phyloP scores from a whole-genome alignment of 2,113 vertebrate species.

The Amphiprion ocellaris region DNA sequence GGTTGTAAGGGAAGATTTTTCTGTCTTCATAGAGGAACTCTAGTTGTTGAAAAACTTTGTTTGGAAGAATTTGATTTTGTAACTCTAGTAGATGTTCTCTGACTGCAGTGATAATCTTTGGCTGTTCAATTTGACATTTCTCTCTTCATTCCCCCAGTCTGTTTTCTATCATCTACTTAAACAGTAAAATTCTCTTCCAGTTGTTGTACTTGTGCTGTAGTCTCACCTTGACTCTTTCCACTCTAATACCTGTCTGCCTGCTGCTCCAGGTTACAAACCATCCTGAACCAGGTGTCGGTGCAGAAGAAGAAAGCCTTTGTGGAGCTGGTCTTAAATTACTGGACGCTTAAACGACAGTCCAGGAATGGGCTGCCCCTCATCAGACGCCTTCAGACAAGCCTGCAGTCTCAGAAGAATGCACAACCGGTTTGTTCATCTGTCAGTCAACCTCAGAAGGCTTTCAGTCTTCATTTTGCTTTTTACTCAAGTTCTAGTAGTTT shows the following conservation, averaged over 20 bases:
- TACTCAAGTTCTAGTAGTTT: slow-evolving; percentile 4
- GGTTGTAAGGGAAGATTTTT: neutral
- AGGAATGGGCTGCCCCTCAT: slow-evolving; percentile 94
- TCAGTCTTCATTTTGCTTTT: slow-evolving; percentile 41
- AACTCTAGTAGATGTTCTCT: no score
- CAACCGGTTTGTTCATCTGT: slow-evolving; percentile 88
- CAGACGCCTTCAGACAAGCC: slow-evolving; percentile 92
- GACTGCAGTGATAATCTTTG: no score
- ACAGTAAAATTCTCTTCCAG: neutral
- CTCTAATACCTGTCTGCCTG: neutral
- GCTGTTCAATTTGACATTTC: neutral
- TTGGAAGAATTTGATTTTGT: neutral
- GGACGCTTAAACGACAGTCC: slow-evolving; percentile 95
- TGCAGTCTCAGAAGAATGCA: slow-evolving; percentile 90
- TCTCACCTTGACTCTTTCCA: neutral
- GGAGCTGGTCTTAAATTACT: slow-evolving; percentile 95
- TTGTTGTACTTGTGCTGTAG: neutral
- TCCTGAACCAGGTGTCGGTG: slow-evolving; percentile 96
- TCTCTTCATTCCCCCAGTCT: neutral
- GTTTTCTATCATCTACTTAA: neutral
- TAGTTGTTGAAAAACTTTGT: no score
- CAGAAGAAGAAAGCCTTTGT: slow-evolving; percentile 97
- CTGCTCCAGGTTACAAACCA: slow-evolving; percentile 91
- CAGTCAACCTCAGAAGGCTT: slow-evolving; percentile 56
- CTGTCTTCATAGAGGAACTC: neutral